These are phyloP conservation scores for Hylia prasina DNA, from an alignment of 2,113 vertebrate genomes.

Conservation along the genomic window DNA sequence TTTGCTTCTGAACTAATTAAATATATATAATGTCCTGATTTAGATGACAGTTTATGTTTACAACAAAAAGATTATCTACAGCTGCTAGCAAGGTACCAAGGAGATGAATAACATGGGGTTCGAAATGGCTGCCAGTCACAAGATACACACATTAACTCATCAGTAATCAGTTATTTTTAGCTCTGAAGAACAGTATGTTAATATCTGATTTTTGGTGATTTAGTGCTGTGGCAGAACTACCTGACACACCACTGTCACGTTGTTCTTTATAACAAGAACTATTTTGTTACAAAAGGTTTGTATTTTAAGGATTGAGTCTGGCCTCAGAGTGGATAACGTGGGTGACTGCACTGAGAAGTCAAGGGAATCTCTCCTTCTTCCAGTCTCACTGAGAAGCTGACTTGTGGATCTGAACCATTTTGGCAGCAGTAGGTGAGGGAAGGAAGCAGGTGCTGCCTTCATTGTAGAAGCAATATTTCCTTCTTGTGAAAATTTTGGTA, in stretches of 20 bases:
- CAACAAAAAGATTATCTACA: constrained; percentile 68
- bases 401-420: not conserved
- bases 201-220: constrained; percentile 50
- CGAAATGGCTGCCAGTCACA: constrained; percentile 68
- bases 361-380: not conserved
- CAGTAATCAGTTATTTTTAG: constrained; percentile 59
- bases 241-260: constrained; percentile 57
- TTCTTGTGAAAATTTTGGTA: not conserved
- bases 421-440: not conserved
- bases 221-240: constrained; percentile 54
- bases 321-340: not conserved
- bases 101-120: constrained; percentile 56
- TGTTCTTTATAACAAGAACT: constrained; percentile 55
- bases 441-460: not conserved
- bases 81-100: constrained; percentile 72
- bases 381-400: not conserved
- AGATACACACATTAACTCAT: constrained; percentile 59
- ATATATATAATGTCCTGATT: constrained; percentile 66
- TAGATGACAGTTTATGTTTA: constrained; percentile 74
- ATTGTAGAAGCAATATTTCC: not conserved
- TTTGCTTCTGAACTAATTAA: constrained; percentile 69
- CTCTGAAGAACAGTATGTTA: constrained; percentile 65
- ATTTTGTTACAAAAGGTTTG: constrained; percentile 48
- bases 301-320: not conserved
- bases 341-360: not conserved